Base-by-base conservation (phyloP, 2,113 vertebrate genomes). In the Chrysemys picta region DNA sequence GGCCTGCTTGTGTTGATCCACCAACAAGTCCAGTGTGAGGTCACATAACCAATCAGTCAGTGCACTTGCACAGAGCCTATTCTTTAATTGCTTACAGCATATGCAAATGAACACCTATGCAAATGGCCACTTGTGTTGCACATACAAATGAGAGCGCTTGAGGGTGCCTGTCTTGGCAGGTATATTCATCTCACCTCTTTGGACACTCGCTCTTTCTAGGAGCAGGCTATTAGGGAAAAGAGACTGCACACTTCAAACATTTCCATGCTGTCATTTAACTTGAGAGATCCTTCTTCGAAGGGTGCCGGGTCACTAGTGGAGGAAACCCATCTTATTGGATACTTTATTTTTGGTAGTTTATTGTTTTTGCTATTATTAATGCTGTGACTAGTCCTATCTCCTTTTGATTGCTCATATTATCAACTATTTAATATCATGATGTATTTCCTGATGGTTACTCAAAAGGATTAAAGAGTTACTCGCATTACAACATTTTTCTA, bases 381-480 rank as follows among this genome's bases (percentile, higher is more conserved):
- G 38, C 31, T 72, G 3, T 25, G 86, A 53, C 3, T 88, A 22
- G 50, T 27, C 3, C 0, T 31, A 52, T 49, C 86, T 94, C n/a
- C 81, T 80, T 8, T 10, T 17, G 24, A 84, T 14, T 86, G 52
- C 38, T 14, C 75, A 54, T 19, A 47, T 52, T 83, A 89, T 88
- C 83, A 95, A 91, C 93, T 65, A 91, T 65, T 91, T 87, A 56
- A 35, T 91, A 49, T 83, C 75, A 35, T 10, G 94, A 85, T 57
- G 75, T 91, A 42, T 85, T 94, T 93, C 95, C 92, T 78, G 83
- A 88, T 50, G 31, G 31, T 22, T 31, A 93, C 10, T 65, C 72
- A 57, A 92, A 91, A 88, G n/a, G 91, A 91, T 57, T 92, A 54
- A 62, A 93, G 49, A 91, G 38, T 69, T 95, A 42, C 91, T 97